Percentiles rank a stretch among this genome's conserved stretches.
Conservation (phyloP, 2,113 vertebrate species). For the Pteropus alecto region DNA sequence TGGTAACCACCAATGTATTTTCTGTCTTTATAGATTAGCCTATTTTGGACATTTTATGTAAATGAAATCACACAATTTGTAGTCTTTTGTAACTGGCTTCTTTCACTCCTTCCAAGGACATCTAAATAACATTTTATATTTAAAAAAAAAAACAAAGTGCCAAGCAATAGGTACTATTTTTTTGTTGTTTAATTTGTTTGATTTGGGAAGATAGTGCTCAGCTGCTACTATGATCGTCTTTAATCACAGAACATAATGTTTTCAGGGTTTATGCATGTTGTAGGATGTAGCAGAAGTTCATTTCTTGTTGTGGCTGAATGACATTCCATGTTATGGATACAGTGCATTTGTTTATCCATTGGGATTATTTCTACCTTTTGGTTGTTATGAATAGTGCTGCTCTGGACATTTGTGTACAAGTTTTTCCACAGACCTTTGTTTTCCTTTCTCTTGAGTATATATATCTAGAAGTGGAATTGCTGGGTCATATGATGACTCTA, state of each 20-base stretch:
- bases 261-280: no score
- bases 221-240: no score
- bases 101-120: no score
- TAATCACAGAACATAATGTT: no score
- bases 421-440: no score
- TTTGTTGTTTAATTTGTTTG: no score
- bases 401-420: no score
- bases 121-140: no score
- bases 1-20: background rate
- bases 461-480: background rate
- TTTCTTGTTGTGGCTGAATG: background rate
- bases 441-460: background rate
- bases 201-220: no score
- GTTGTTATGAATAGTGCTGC: background rate
- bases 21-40: background rate
- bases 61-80: background rate
- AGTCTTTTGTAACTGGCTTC: no score
- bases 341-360: background rate
- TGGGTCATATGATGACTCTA: background rate
- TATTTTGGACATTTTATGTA: background rate
- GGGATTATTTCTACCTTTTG: background rate
- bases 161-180: no score
- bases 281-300: background rate
- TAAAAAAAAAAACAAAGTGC: no score
- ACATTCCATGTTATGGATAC: background rate